Percentiles rank a stretch among this genome's conserved stretches.
These are phyloP conservation scores for Serripes groenlandicus DNA, from an alignment of 2,888 invertebrate species.

Conservation along the genomic window DNA sequence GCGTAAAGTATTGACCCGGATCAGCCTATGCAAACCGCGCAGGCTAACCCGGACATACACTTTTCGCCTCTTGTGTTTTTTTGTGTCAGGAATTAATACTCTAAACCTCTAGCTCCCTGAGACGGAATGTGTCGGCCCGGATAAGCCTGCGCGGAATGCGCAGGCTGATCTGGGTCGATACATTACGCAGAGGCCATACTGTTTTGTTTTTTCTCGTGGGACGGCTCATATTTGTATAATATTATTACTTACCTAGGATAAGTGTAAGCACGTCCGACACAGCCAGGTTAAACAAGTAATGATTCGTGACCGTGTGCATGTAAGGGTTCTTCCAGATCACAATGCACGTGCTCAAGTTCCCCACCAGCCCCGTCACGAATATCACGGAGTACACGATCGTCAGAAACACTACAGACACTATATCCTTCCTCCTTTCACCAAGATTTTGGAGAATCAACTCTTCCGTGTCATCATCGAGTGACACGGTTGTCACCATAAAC, in stretches of 20 bases:
- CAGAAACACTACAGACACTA: conserved; percentile 76
- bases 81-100: too few species aligned
- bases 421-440: conserved; percentile 77
- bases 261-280: conserved; percentile 93
- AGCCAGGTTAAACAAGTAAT: conserved; percentile 95
- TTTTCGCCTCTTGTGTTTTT: too few species aligned
- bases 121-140: neutral
- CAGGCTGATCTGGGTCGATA: neutral
- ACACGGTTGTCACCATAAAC: neutral
- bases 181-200: neutral
- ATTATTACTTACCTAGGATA: conserved; percentile 89
- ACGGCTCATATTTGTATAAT: neutral
- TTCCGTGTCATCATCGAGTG: neutral
- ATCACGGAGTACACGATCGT: conserved; percentile 89
- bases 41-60: too few species aligned
- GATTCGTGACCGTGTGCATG: conserved; percentile 97
- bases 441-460: conserved; percentile 45
- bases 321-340: conserved; percentile 93
- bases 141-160: neutral
- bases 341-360: conserved; percentile 94
- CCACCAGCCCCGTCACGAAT: conserved; percentile 93
- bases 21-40: too few species aligned
- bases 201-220: neutral
- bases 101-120: too few species aligned
- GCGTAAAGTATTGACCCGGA: too few species aligned